Percentiles rank a stretch among this genome's conserved stretches.
Conservation (phyloP, 1,140 invertebrate genomes). For the Agrypnia vestita region DNA sequence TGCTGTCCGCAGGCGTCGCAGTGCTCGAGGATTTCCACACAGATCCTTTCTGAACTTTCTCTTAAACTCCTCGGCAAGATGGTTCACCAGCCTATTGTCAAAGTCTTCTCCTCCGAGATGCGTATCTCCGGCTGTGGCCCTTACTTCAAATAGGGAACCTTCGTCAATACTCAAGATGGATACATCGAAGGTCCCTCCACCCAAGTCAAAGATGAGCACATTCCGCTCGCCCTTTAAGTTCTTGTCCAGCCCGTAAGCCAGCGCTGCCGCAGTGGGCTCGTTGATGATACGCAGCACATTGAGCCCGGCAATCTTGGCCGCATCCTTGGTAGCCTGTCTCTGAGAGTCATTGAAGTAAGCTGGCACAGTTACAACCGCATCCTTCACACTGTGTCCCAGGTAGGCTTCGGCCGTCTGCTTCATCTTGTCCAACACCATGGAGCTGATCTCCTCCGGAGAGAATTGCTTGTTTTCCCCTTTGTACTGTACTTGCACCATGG, state of each 20-base stretch:
- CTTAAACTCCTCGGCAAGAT: slow-evolving; percentile 64
- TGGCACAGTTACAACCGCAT: no score
- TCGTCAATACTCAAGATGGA: slow-evolving; percentile 83
- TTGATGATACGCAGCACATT: slow-evolving; percentile 68
- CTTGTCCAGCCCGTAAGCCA: slow-evolving; percentile 85
- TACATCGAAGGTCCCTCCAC: slow-evolving; percentile 81
- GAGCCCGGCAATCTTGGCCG: slow-evolving; percentile 78
- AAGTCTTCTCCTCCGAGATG: slow-evolving; percentile 66
- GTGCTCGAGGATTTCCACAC: slow-evolving; percentile 67
- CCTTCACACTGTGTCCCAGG: slow-evolving; percentile 73
- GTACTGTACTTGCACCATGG: slow-evolving; percentile 79
- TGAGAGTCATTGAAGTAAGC: no score
- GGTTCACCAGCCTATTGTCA: slow-evolving; percentile 76
- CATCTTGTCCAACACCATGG: slow-evolving; percentile 57
- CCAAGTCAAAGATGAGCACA: slow-evolving; percentile 78
- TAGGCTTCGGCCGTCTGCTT: slow-evolving; percentile 63
- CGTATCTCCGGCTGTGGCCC: slow-evolving; percentile 76
- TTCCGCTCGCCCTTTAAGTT: slow-evolving; percentile 82
- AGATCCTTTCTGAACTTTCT: slow-evolving; percentile 68
- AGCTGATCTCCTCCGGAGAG: slow-evolving; percentile 83
- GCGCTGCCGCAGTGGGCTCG: slow-evolving; percentile 81
- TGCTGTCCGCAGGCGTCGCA: slow-evolving; percentile 77
- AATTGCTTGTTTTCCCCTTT: slow-evolving; percentile 81
- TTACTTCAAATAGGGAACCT: slow-evolving; percentile 79
- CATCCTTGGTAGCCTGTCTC: slow-evolving; percentile 66